Conservation (phyloP, 2,113 vertebrate genomes). For the Larimichthys crocea region DNA sequence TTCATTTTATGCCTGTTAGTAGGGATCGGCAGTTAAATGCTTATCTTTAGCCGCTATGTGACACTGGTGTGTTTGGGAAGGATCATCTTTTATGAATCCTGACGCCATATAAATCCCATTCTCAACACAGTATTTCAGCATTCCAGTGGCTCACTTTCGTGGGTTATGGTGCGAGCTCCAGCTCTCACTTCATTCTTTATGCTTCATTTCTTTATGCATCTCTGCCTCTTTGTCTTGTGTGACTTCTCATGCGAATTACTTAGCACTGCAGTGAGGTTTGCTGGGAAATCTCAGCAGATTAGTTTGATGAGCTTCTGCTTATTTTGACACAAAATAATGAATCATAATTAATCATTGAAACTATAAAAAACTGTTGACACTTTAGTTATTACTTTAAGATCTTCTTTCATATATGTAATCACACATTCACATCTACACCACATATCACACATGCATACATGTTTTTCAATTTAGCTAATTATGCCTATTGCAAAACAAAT, state of each 20-base stretch:
- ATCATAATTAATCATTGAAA: neutral
- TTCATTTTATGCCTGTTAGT: conserved; percentile 19
- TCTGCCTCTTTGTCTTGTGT: too few species aligned
- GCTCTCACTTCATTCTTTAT: neutral
- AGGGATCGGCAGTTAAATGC: conserved; percentile 11
- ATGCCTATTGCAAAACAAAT: neutral
- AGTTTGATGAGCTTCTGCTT: neutral
- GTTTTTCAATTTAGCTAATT: neutral
- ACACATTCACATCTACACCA: too few species aligned
- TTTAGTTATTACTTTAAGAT: neutral
- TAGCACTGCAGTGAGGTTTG: neutral
- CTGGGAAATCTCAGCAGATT: neutral
- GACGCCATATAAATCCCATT: conserved; percentile 12
- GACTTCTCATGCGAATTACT: neutral
- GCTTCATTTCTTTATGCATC: too few species aligned
- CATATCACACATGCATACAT: too few species aligned
- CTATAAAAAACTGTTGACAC: neutral
- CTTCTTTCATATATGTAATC: neutral
- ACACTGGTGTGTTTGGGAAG: neutral
- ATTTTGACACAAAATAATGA: neutral
- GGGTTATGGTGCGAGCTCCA: neutral
- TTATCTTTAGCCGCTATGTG: conserved; percentile 2
- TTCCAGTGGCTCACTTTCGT: neutral
- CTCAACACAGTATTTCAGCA: neutral
- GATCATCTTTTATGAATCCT: neutral